Evolutionary conservation across 1,140 invertebrate genomes (phyloP), one percentile per base, ranked within the genome.

Genomic region (Euura lappo): DNA sequence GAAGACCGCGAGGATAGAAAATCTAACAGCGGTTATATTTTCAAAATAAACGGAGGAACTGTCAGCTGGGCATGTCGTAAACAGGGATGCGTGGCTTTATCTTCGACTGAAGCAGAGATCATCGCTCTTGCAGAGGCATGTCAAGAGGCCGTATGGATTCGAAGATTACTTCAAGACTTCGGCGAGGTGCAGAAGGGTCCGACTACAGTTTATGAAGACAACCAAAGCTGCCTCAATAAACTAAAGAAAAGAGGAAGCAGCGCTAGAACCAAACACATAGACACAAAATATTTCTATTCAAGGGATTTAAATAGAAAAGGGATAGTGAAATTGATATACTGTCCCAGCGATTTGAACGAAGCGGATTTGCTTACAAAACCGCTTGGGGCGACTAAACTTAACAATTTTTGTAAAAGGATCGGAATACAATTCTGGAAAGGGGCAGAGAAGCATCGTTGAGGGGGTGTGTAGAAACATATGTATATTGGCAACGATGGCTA

Each of bases 71-170:
- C 28, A 28, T 28, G 71, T 45, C 75, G 72, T 65, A 76, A 77
- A 46, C 80, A 83, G 45, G 71, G 71, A 13, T 70, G n/a, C 3
- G 68, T 79, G 10, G 68, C 78, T 46, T 72, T 79, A 2, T 82
- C 77, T n/a, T 76, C 77, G 1, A 76, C 77, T 2, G 79, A 83
- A 75, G 74, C 78, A 1, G 82, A 84, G 46, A 77, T 78, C 68
- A 69, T 81, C 2, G 78, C 80, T 3, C n/a, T 80, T 28, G 45
- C 74, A 2, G 73, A 73, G 66, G 74, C 74, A 8, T 64, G 51
- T 5, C 76, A 77, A 74, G 78, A 83, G 76, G 46, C 68, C 3
- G 46, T 79, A 2, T 83, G 77, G 78, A 10, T 81, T 1, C 6
- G 65, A 42, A 43, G 51, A 47, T 60, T 77, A 13, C 46, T 71